Base-by-base conservation (phyloP, 2,888 invertebrate species). In the Leptinotarsa juncta region DNA sequence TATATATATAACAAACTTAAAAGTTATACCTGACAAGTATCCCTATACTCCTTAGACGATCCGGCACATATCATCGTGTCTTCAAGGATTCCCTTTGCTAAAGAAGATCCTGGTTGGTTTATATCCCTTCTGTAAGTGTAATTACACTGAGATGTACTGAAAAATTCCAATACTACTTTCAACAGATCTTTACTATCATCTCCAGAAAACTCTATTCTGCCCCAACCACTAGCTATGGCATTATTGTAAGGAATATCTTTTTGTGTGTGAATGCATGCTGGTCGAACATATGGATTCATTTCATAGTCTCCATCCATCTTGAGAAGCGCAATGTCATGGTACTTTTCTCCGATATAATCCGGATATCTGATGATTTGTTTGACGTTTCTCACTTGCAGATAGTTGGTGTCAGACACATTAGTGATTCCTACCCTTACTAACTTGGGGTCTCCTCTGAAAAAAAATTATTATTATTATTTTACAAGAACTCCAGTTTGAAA, bases 241-340 rank as follows among this genome's bases (percentile, higher is more conserved):
- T 83, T 82, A 3, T 71, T 55, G 15, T 72, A 69, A 0, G 81
- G 71, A 4, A 84, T 74, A 1, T 73, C 48, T 12, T 2, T 78
- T 78, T 3, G 84, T 77, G 48, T 85, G 82, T n/a, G 90, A 80
- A 66, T 18, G 82, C 90, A 91, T 23, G 89, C 89, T 0, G 91
- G 91, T 73, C 88, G 79, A 48, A 89, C 85, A 74, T 82, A 85
- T n/a, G 84, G 85, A 74, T 86, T 80, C 76, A 90, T 87, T 3
- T 65, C 65, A 0, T 88, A 88, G 4, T 72, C 68, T n/a, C 77
- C 77, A 5, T 87, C 83, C 42, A 90, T 77, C 79, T 85, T 86
- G 1, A 90, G 74, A 1, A 91, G 83, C 1, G 88, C 90, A 26
- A 91, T 89, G 72, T 91, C 90, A 78, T 91, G 85, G 80, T 90